These are phyloP conservation scores for Tyrannus savana DNA, from an alignment of 2,113 vertebrate genomes.

Conservation along the genomic window DNA sequence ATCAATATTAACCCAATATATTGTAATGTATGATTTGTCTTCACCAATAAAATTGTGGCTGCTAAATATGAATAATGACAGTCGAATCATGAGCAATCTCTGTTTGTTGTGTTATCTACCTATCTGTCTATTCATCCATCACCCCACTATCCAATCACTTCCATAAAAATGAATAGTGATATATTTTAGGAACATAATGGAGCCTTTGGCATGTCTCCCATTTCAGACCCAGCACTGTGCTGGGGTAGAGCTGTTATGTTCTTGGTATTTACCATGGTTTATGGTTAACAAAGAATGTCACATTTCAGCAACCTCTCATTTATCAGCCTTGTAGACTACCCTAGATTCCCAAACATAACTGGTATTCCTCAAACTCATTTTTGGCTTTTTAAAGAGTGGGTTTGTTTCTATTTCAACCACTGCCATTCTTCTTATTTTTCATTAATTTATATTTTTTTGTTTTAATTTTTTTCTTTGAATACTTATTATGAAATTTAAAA, in stretches of 20 bases:
- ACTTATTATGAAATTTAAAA: not conserved
- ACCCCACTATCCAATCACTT: not conserved
- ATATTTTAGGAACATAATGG: slow-evolving; percentile 3
- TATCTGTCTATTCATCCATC: slow-evolving; percentile 32
- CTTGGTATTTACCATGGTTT: not conserved
- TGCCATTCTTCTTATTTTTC: not conserved
- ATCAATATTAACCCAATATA: slow-evolving; percentile 46
- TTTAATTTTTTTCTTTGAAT: not conserved
- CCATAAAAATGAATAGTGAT: slow-evolving; percentile 4
- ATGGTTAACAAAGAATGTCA: not conserved
- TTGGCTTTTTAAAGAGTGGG: not conserved
- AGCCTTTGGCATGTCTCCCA: not conserved
- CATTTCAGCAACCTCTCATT: not conserved
- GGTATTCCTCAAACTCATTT: not conserved
- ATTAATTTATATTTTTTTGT: not conserved
- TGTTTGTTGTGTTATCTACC: slow-evolving; percentile 18
- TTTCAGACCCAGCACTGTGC: not conserved
- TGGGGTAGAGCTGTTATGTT: not conserved
- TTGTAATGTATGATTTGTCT: slow-evolving; percentile 10
- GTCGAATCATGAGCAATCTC: not conserved
- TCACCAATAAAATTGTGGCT: not conserved
- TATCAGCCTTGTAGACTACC: not conserved
- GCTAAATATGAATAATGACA: slow-evolving; percentile 39
- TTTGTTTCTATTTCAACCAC: not conserved
- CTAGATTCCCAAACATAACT: not conserved